These are phyloP conservation scores for Gallinago solitaria DNA, from an alignment of 2,797 vertebrate genomes.

Conservation along the genomic window DNA sequence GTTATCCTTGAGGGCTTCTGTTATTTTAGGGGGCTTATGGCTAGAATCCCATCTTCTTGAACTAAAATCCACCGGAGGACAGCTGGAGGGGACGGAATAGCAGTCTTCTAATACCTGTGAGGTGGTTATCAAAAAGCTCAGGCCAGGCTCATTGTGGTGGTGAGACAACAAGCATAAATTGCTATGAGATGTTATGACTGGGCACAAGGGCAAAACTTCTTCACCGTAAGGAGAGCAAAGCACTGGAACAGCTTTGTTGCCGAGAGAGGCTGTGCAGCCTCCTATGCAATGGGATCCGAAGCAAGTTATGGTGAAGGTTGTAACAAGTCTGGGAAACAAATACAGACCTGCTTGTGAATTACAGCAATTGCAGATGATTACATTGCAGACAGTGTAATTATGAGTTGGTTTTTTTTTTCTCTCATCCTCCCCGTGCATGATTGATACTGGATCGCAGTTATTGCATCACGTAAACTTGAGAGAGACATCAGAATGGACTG, in stretches of 20 bases:
- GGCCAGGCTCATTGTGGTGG: background rate
- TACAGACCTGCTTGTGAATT: background rate
- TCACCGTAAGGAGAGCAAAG: background rate
- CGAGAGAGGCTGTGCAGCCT: background rate
- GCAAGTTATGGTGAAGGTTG: background rate
- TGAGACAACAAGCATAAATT: background rate
- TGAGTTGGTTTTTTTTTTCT: background rate
- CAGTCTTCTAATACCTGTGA: background rate
- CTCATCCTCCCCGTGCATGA: fast-evolving
- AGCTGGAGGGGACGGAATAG: background rate
- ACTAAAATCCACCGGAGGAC: background rate
- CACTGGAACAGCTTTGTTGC: background rate
- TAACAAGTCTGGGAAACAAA: background rate
- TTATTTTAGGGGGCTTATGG: background rate
- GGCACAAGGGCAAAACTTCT: background rate
- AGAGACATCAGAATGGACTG: background rate
- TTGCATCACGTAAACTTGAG: background rate
- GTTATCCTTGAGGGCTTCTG: background rate
- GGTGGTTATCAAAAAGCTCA: background rate
- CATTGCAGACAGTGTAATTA: background rate
- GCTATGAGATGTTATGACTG: background rate
- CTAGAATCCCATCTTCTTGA: background rate
- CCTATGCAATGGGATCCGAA: background rate
- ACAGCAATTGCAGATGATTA: background rate
- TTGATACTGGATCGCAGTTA: background rate